Evolutionary conservation across 92 coral and sea anemone species (phyloP).

Genomic region (Actinernus sp.): DNA sequence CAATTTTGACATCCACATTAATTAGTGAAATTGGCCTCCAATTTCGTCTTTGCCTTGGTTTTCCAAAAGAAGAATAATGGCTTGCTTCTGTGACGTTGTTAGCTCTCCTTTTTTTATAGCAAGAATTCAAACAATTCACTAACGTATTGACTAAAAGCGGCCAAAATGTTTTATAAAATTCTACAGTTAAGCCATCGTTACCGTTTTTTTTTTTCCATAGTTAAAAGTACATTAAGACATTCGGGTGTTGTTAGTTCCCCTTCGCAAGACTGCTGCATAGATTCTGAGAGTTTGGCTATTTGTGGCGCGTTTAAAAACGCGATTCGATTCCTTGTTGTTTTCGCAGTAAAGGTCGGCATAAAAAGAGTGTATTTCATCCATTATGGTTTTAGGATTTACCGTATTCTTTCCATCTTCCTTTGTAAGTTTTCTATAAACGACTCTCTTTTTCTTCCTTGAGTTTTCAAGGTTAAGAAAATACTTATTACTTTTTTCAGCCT

Average conservation of each 20-base stretch:
- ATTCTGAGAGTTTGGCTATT: conserved; percentile 1
- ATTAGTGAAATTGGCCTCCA: conserved; percentile 29
- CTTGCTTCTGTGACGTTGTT: conserved; percentile 3
- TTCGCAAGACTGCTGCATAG: conserved; percentile 7
- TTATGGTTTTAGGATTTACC: conserved; percentile 2
- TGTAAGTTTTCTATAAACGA: conserved; percentile 5
- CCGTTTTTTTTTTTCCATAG: background rate
- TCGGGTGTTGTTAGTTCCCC: too few relatives aligned
- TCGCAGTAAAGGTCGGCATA: conserved; percentile 27
- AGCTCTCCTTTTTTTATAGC: conserved; percentile 1
- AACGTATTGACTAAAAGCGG: conserved; percentile 1
- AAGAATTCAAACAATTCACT: conserved; percentile 5
- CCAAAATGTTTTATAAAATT: conserved; percentile 19
- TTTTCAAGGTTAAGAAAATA: conserved; percentile 19
- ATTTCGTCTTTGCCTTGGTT: conserved; percentile 13
- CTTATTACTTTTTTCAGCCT: conserved; percentile 15
- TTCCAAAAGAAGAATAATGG: conserved; percentile 1
- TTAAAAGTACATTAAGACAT: conserved; percentile 9
- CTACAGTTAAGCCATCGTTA: conserved; percentile 22
- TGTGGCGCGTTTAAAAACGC: background rate
- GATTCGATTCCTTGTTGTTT: background rate
- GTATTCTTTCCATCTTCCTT: background rate
- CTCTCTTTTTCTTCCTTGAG: conserved; percentile 8
- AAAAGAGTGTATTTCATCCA: conserved; percentile 17
- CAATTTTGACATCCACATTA: conserved; percentile 13